A percentile compares a stretch with the other conserved stretches of the same genome.
These are phyloP conservation scores for Melanotaenia trifasciata DNA, from an alignment of 2,797 vertebrate genomes.

Conservation along the genomic window DNA sequence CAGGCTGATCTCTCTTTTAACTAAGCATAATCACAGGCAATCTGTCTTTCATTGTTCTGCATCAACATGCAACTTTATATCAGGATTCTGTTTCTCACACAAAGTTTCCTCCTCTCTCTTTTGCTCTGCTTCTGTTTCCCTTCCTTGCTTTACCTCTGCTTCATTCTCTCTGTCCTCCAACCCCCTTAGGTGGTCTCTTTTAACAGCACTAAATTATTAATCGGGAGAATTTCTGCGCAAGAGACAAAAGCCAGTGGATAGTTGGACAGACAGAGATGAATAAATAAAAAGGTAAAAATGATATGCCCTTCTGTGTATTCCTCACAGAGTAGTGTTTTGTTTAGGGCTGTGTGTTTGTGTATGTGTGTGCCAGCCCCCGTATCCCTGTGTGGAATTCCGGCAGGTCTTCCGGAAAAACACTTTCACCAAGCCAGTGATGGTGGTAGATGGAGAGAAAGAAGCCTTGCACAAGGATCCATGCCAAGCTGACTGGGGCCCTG, in stretches of 20 bases:
- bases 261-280: conserved; percentile 66
- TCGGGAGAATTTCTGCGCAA: conserved; percentile 48
- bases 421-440: conserved; percentile 56
- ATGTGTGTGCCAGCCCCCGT: conserved; percentile 14
- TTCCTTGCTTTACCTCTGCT: conserved; percentile 18
- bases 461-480: conserved; percentile 48
- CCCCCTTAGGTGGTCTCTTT: conserved; percentile 63
- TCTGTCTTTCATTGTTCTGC: conserved; percentile 34
- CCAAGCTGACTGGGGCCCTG: conserved; percentile 49
- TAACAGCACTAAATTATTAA: conserved; percentile 74
- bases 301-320: conserved; percentile 41
- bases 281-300: conserved; percentile 72
- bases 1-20: conserved; percentile 57
- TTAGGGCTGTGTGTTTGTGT: conserved; percentile 12
- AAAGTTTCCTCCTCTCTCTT: conserved; percentile 5
- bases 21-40: conserved; percentile 57
- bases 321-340: conserved; percentile 32
- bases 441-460: conserved; percentile 60
- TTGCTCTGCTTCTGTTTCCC: neutral
- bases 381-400: conserved; percentile 53
- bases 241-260: conserved; percentile 54
- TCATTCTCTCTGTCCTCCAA: neutral
- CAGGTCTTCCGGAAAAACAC: conserved; percentile 54
- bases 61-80: conserved; percentile 5
- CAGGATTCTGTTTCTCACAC: conserved; percentile 28